phyloP scores from a whole-genome alignment of 2,888 invertebrate species.

The Homarus gammarus region DNA sequence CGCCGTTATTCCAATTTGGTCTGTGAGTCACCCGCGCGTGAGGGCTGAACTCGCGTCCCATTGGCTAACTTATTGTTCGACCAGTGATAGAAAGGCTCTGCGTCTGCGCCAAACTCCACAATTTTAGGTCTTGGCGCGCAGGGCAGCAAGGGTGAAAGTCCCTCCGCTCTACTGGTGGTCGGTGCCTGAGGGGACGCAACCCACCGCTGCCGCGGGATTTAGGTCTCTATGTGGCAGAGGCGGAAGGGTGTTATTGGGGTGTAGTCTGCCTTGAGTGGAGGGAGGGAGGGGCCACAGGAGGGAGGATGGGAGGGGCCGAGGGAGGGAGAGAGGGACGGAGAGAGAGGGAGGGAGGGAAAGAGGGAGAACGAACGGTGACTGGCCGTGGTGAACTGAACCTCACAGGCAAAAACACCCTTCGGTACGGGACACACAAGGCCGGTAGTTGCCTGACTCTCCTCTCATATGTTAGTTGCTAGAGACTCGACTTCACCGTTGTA shows the following conservation, averaged over 20 bases:
- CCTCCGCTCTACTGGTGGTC: conserved; percentile 15
- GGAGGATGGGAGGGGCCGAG: background rate
- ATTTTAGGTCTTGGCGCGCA: conserved; percentile 44
- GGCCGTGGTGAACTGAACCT: conserved; percentile 58
- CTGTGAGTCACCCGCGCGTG: conserved; percentile 74
- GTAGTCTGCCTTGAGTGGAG: conserved; percentile 38
- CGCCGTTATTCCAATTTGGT: conserved; percentile 73
- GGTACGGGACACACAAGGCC: conserved; percentile 30
- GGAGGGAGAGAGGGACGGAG: background rate
- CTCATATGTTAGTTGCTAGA: conserved; percentile 67
- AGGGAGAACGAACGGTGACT: conserved; percentile 67
- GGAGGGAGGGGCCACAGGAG: conserved; percentile 33
- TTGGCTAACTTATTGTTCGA: conserved; percentile 74
- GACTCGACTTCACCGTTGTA: conserved; percentile 50
- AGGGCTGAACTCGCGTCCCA: conserved; percentile 73
- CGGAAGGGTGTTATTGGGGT: conserved; percentile 65
- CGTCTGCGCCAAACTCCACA: conserved; percentile 29
- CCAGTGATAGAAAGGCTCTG: conserved; percentile 63
- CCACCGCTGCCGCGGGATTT: conserved; percentile 55
- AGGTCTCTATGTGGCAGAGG: conserved; percentile 32
- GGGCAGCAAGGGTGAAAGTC: conserved; percentile 50
- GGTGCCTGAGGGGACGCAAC: conserved; percentile 62
- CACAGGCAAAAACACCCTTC: conserved; percentile 44
- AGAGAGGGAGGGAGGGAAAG: conserved; percentile 34
- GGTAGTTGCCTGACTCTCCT: conserved; percentile 26